These are phyloP conservation scores for Drosophila truncata DNA, from an alignment of 1,140 invertebrate genomes.

Conservation along the genomic window DNA sequence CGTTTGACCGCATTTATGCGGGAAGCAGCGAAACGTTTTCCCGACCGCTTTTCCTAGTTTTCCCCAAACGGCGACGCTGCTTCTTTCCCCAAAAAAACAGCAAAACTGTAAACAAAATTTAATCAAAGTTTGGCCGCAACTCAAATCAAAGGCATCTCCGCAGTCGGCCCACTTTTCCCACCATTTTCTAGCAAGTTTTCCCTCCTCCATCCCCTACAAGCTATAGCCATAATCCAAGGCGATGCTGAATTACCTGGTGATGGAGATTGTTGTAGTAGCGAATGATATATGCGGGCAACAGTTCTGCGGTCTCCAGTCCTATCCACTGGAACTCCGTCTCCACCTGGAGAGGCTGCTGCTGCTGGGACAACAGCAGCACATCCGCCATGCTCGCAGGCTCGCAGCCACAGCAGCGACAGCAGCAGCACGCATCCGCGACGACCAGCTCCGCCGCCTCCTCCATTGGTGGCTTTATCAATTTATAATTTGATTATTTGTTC, in stretches of 20 bases:
- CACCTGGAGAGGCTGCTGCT: constrained; percentile 48
- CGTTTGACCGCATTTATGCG: constrained; percentile 26
- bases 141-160: constrained; percentile 31
- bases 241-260: constrained; percentile 86
- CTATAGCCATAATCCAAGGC: constrained; percentile 7
- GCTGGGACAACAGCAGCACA: constrained; percentile 15
- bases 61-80: background rate
- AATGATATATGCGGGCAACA: constrained; percentile 89
- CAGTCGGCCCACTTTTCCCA: constrained; percentile 1
- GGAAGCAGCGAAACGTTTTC: background rate
- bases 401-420: constrained; percentile 40
- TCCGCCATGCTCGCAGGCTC: constrained; percentile 37
- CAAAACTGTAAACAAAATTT: constrained; percentile 48
- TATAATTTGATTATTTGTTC: constrained; percentile 69
- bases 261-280: constrained; percentile 89
- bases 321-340: constrained; percentile 87
- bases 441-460: constrained; percentile 38
- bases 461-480: constrained; percentile 63
- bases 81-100: background rate
- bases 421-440: constrained; percentile 59
- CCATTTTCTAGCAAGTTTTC: background rate
- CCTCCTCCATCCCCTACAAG: background rate
- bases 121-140: constrained; percentile 48
- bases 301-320: constrained; percentile 88
- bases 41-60: constrained; percentile 26